Conservation (phyloP, 2,888 invertebrate species). For the Hirtodrosophila alboralis region DNA sequence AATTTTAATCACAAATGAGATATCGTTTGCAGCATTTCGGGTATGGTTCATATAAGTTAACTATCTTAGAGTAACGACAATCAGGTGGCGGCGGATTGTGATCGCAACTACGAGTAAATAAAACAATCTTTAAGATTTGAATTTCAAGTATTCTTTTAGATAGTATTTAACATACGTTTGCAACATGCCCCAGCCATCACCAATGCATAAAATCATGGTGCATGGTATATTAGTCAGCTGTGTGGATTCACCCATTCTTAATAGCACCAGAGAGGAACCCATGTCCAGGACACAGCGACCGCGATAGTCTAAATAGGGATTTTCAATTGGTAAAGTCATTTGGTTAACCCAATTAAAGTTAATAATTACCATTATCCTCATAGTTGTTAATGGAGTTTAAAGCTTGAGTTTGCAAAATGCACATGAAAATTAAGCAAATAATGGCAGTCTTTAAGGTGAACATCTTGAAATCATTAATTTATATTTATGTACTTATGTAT, state of each 20-base stretch:
- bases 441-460: neutral
- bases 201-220: slow-evolving; percentile 37
- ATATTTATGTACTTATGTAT: neutral
- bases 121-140: neutral
- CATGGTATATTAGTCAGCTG: slow-evolving; percentile 46
- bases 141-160: neutral
- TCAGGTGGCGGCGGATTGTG: slow-evolving; percentile 19
- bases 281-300: slow-evolving; percentile 55
- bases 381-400: slow-evolving; percentile 38
- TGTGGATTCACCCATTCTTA: slow-evolving; percentile 30
- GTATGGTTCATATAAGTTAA: slow-evolving; percentile 31
- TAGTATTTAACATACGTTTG: slow-evolving; percentile 46
- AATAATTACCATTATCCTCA: slow-evolving; percentile 33
- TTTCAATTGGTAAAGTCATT: neutral
- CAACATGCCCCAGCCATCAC: slow-evolving; percentile 58
- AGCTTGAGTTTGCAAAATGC: neutral
- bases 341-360: neutral
- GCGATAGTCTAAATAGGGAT: slow-evolving; percentile 43
- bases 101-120: slow-evolving; percentile 49
- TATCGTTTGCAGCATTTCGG: slow-evolving; percentile 54
- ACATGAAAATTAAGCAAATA: neutral
- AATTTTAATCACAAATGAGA: slow-evolving; percentile 41
- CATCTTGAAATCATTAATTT: no score
- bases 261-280: slow-evolving; percentile 30
- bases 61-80: slow-evolving; percentile 32